phyloP scores from a whole-genome alignment of 2,888 invertebrate genomes.

The Eristalis tenax region DNA sequence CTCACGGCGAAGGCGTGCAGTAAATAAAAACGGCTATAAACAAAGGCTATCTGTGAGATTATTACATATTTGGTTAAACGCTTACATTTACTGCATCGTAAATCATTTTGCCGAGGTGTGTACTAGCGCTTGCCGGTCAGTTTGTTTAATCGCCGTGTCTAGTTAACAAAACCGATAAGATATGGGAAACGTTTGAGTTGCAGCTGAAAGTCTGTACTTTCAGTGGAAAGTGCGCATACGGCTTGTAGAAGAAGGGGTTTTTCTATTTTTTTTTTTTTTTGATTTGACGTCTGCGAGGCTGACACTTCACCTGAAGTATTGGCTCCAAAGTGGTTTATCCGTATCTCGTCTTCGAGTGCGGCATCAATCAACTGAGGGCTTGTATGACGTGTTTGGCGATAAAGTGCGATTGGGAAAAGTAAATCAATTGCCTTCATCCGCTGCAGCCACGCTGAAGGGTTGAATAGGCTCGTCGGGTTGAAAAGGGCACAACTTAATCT shows the following conservation, averaged over 20 bases:
- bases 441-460: neutral
- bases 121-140: neutral
- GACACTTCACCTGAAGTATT: neutral
- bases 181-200: neutral
- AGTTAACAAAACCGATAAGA: conserved; percentile 7
- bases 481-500: neutral
- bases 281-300: neutral
- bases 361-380: neutral
- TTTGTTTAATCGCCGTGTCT: neutral
- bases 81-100: conserved; percentile 8
- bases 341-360: neutral
- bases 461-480: too few relatives aligned
- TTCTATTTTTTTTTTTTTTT: too few relatives aligned
- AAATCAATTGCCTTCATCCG: neutral
- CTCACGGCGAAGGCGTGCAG: neutral
- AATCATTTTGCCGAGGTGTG: neutral
- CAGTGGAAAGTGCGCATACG: neutral
- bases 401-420: neutral
- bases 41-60: neutral
- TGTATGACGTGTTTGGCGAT: neutral
- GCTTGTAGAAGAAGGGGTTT: too few relatives aligned
- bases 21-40: neutral
- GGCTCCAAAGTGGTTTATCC: neutral
- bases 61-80: neutral
- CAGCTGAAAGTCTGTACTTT: conserved; percentile 3